Evolutionary conservation across 2,888 invertebrate species (phyloP), one percentile per base, ranked within the genome.

Genomic region (Drosophila flavopinicola): DNA sequence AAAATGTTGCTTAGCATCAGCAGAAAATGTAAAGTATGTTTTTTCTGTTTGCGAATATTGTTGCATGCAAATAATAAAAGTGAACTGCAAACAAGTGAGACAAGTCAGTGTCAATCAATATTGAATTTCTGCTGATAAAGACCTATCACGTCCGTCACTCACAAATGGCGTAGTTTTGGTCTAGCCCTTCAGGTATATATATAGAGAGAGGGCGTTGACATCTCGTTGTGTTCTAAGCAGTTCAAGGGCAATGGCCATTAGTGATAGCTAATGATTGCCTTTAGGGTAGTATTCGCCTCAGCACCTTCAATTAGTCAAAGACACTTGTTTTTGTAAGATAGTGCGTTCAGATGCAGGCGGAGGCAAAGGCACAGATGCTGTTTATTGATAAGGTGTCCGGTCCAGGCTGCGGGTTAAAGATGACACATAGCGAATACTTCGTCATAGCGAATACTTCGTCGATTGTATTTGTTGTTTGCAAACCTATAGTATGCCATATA

Each of bases 61-160:
- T 68, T 17, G 33, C 58, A 48, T 23, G 51, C 59, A 70, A 70
- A 68, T 44, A 70, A 30, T 17, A 33, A 38, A 44, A 52, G 74
- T 59, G 60, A 38, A 64, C 17, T 54, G 48, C 42, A 52, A 49
- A 60, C 38, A 63, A n/a, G n/a, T 32, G 33, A 23, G 6, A 23
- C 51, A 37, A 29, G 24, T 23, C 17, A 52, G 23, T 57, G 57
- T 78, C 66, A 80, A 75, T 82, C 60, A 78, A 65, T 67, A 69
- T 49, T 60, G 37, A 66, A 75, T 59, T 73, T 17, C 30, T 24
- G 41, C 53, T 68, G 71, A 74, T 58, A 67, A 56, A 39, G 51
- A 25, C 24, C 9, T 39, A 11, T 35, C n/a, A 11, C 10, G 13
- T 11, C 30, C 39, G 38, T 48, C 66, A 48, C 6, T 24, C 20